A percentile compares a stretch with the other conserved stretches of the same genome.
Conservation (phyloP, 1,140 invertebrate species). For the Rhynchophorus ferrugineus region DNA sequence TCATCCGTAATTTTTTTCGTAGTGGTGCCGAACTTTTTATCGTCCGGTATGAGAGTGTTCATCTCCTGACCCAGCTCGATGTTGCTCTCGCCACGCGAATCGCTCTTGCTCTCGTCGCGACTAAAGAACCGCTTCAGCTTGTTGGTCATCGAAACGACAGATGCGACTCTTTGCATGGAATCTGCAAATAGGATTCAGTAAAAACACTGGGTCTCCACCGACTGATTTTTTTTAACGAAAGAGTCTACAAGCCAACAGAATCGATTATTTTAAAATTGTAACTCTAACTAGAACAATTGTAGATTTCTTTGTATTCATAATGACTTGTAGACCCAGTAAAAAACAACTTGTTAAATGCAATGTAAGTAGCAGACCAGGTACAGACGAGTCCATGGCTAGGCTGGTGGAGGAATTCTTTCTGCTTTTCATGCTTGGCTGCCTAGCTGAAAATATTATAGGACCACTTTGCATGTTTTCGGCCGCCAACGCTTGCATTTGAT, state of each 20-base stretch:
- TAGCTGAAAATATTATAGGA: conserved; percentile 51
- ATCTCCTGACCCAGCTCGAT: conserved; percentile 23
- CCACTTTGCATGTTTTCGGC: conserved; percentile 31
- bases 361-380: conserved; percentile 36
- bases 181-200: conserved; percentile 30
- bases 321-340: too few relatives aligned
- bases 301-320: too few relatives aligned
- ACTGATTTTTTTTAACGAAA: too few relatives aligned
- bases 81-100: conserved; percentile 36
- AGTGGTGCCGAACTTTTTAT: conserved; percentile 37
- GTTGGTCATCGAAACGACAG: conserved; percentile 61
- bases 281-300: not conserved
- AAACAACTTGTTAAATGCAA: too few relatives aligned
- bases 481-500: conserved; percentile 51
- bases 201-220: too few relatives aligned
- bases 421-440: conserved; percentile 18
- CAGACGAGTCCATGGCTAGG: conserved; percentile 40
- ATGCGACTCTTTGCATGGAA: conserved; percentile 61
- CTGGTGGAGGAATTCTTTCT: conserved; percentile 16
- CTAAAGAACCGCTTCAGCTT: conserved; percentile 68
- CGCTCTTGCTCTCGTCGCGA: conserved; percentile 53
- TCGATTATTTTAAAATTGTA: too few relatives aligned
- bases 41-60: conserved; percentile 20
- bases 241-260: too few relatives aligned
- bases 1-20: conserved; percentile 65